Evolutionary conservation across 2,888 invertebrate species (phyloP), one percentile per base, ranked within the genome.

Genomic region (Orthosia cruda): DNA sequence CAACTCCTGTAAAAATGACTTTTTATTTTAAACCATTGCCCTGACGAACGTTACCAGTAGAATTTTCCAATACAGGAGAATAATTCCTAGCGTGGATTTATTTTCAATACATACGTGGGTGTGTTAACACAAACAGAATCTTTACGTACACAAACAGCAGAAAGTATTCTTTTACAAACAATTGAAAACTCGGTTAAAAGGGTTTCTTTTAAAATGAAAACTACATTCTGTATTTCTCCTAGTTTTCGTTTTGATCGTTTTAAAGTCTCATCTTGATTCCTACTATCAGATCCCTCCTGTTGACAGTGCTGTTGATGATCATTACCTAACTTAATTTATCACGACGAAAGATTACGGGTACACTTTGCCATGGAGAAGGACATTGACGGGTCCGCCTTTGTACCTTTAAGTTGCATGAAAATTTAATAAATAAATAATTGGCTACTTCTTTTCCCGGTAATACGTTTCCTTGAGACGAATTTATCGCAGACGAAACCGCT

Each of bases 161-260:
- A 1, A 54, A 26, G 9, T 61, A 77, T 77, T 49, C 16, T 70
- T 26, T 54, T 12, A 49, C 16, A 71, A 79, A 54, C 40, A 18
- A 75, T 49, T 54, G 47, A 49, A 49, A 61, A 49, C 20, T 2
- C 7, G 3, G 0, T 45, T 57, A 23, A 5, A 16, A 23, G 23
- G 49, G 11, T 18, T 58, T 58, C 0, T 12, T 73, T 3, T 40
- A 7, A 23, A 49, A 40, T 50, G 2, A 16, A 73, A n/a, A 20
- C 4, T 32, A 11, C 1, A 5, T 47, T 70, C 7, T 26, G 5
- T 59, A 18, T 58, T 32, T 26, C 57, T 16, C 26, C 3, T 11
- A 4, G 50, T 58, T 58, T 18, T 1, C 16, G 12, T 58, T 32
- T 18, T 4, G 18, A 58, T n/a, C 11, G 2, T 32, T 4, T 32